Conservation (phyloP, 2,888 invertebrate genomes). For the Limnephilus lunatus region DNA sequence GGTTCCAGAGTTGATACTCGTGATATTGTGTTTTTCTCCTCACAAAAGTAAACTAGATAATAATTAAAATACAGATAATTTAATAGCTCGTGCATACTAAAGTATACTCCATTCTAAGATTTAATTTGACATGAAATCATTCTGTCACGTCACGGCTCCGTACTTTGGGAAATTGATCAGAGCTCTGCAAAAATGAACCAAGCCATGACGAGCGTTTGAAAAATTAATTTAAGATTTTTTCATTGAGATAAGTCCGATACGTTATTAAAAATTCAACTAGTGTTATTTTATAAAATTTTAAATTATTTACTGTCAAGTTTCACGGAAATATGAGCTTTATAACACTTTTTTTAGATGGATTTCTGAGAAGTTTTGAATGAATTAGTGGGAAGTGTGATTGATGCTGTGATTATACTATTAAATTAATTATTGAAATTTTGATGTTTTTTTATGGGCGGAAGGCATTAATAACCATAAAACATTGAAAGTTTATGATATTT, state of each 20-base stretch:
- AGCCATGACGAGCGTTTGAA: conserved; percentile 20
- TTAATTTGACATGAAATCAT: not conserved
- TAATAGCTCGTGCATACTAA: conserved; percentile 6
- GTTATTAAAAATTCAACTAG: not conserved
- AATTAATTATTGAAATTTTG: not conserved
- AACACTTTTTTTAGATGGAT: not conserved
- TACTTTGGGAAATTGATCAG: conserved; percentile 30
- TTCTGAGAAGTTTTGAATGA: not conserved
- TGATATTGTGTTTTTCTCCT: not conserved
- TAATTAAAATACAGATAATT: not conserved
- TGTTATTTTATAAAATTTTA: not conserved
- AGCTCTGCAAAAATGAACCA: conserved; percentile 20
- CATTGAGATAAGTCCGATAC: not conserved
- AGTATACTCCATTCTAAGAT: not conserved
- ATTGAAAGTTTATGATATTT: not conserved
- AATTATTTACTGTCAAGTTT: not conserved
- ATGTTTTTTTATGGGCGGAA: not conserved
- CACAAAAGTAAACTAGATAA: not conserved
- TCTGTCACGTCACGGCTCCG: conserved; percentile 29
- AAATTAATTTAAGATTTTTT: not conserved
- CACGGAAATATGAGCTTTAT: not conserved
- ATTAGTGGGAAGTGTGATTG: not conserved
- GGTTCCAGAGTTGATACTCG: no score
- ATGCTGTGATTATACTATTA: not conserved
- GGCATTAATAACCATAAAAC: not conserved